phyloP scores from a whole-genome alignment of 2,113 vertebrate species.

The Ceuthmochares aereus region DNA sequence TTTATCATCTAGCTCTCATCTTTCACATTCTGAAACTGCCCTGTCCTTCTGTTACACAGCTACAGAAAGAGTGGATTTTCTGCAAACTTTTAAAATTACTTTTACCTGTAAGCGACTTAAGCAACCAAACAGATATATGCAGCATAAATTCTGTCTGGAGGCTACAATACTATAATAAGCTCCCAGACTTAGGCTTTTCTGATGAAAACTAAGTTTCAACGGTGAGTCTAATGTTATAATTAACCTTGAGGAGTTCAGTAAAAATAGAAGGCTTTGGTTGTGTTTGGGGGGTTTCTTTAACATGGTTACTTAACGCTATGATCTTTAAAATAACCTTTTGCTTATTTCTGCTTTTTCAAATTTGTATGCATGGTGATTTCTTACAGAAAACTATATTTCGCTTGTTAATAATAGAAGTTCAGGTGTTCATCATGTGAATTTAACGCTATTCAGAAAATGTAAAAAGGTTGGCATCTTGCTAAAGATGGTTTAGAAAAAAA shows the following conservation, averaged over 20 bases:
- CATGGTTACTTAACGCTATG: background rate
- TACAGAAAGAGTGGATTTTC: background rate
- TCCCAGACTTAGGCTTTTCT: background rate
- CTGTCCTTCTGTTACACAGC: background rate
- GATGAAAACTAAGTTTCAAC: background rate
- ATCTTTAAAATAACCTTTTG: background rate
- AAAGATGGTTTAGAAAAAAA: background rate
- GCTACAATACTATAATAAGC: background rate
- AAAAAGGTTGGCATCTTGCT: background rate
- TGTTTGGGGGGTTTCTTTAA: background rate
- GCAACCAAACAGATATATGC: background rate
- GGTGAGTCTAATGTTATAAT: background rate
- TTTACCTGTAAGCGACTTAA: background rate
- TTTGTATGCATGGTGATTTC: background rate
- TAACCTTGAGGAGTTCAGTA: background rate
- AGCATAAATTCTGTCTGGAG: background rate
- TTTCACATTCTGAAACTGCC: background rate
- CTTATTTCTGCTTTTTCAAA: background rate
- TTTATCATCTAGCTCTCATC: background rate
- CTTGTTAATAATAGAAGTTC: background rate
- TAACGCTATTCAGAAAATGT: background rate
- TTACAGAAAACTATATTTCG: background rate
- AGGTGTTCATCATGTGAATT: background rate
- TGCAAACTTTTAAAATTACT: background rate
- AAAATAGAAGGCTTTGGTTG: background rate